These are phyloP conservation scores for Cynocephalus volans DNA, from an alignment of 2,113 vertebrate species.

Conservation along the genomic window DNA sequence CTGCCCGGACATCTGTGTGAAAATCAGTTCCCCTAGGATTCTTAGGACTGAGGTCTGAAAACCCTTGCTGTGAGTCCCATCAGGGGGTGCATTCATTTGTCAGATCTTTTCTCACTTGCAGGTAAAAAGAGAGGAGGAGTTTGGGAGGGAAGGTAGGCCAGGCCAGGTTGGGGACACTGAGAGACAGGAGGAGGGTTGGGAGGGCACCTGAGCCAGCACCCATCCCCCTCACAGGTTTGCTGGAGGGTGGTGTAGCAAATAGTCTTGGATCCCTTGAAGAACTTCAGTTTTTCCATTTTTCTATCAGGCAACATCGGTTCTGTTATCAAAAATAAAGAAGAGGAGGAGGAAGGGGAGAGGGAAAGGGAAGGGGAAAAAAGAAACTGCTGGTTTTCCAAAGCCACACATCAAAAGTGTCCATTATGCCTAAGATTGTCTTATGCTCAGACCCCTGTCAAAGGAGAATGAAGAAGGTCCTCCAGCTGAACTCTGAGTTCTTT, in stretches of 20 bases:
- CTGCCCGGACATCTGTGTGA: neutral
- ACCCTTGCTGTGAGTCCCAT: neutral
- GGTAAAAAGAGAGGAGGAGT: neutral
- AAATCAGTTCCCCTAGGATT: neutral
- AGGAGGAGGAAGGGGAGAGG: neutral
- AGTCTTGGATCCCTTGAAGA: neutral
- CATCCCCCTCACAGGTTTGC: neutral
- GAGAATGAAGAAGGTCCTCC: neutral
- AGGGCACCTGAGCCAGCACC: neutral
- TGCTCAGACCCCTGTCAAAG: neutral
- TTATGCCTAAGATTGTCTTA: neutral
- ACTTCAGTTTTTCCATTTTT: neutral
- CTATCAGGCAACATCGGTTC: neutral
- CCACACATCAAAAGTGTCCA: neutral
- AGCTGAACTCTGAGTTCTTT: neutral
- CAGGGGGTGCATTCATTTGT: neutral
- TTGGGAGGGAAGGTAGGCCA: neutral
- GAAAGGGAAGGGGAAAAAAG: neutral
- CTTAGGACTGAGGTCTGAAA: neutral
- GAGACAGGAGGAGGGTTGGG: neutral
- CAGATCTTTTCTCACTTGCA: neutral
- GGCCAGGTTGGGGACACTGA: neutral
- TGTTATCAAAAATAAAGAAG: constrained; percentile 2
- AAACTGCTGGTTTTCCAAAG: constrained; percentile 7
- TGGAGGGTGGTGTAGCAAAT: neutral